Conservation (phyloP, 2,888 invertebrate genomes). For the Tipula vernalis region DNA sequence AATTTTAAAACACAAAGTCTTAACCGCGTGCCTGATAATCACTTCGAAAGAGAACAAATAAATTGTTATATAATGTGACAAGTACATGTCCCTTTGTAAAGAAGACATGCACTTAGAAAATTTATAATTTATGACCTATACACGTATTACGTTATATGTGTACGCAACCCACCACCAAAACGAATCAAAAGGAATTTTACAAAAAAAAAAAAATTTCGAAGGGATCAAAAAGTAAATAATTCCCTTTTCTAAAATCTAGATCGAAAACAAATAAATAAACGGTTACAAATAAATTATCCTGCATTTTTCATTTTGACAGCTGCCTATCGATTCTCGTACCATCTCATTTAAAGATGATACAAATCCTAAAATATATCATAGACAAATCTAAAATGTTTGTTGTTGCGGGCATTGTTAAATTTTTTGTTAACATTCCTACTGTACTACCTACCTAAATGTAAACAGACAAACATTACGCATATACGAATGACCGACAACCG, state of each 20-base stretch:
- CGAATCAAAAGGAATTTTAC: neutral
- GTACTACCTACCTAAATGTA: neutral
- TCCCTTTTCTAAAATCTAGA: neutral
- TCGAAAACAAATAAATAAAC: neutral
- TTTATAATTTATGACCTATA: neutral
- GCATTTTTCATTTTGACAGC: neutral
- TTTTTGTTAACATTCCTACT: neutral
- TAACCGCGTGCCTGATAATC: neutral
- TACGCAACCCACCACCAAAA: neutral
- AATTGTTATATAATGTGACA: neutral
- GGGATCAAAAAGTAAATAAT: neutral
- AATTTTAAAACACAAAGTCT: neutral
- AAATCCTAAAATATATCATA: neutral
- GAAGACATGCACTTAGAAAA: neutral
- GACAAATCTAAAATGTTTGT: neutral
- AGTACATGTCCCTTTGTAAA: neutral
- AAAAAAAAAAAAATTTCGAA: neutral
- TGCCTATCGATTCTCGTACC: neutral
- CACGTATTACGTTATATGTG: neutral
- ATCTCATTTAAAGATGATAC: neutral
- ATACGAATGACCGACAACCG: neutral
- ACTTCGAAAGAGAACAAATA: neutral
- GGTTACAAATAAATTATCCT: neutral
- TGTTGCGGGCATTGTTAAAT: neutral
- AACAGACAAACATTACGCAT: neutral